A percentile compares a stretch with the other conserved stretches of the same genome.
These are phyloP conservation scores for Zelostemma sp. DNA, from an alignment of 1,140 invertebrate species.

Conservation along the genomic window DNA sequence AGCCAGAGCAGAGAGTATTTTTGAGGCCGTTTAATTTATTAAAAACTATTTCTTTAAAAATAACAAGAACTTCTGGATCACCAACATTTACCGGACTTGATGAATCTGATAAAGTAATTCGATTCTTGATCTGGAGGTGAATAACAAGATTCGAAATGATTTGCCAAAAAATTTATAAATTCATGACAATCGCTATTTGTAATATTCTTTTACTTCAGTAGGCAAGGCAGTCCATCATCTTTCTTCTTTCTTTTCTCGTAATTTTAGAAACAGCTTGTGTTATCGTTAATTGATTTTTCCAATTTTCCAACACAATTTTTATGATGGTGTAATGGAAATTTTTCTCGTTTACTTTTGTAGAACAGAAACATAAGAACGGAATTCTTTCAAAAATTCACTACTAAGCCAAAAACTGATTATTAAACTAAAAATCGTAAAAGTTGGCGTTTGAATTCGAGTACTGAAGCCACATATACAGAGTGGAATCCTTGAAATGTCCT, in stretches of 20 bases:
- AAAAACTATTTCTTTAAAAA: neutral
- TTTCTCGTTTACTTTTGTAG: too few species aligned
- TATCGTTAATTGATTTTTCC: neutral
- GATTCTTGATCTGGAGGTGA: neutral
- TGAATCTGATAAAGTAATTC: neutral
- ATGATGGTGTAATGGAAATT: neutral
- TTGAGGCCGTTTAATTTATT: neutral
- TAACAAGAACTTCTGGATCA: neutral
- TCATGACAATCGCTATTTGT: too few species aligned
- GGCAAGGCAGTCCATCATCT: neutral
- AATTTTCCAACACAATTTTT: neutral
- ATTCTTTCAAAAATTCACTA: too few species aligned
- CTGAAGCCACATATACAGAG: too few species aligned
- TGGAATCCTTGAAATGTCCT: too few species aligned
- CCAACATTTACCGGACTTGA: neutral
- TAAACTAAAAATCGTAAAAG: too few species aligned
- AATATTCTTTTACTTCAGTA: neutral
- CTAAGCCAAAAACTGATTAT: too few species aligned
- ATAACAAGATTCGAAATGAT: neutral
- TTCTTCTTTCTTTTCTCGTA: neutral
- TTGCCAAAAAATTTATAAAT: neutral
- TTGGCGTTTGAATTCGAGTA: too few species aligned
- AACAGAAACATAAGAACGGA: too few species aligned
- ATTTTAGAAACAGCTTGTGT: neutral
- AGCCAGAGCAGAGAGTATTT: neutral